phyloP scores from a whole-genome alignment of 1,140 invertebrate species.

The Zaprionus tsacasi region DNA sequence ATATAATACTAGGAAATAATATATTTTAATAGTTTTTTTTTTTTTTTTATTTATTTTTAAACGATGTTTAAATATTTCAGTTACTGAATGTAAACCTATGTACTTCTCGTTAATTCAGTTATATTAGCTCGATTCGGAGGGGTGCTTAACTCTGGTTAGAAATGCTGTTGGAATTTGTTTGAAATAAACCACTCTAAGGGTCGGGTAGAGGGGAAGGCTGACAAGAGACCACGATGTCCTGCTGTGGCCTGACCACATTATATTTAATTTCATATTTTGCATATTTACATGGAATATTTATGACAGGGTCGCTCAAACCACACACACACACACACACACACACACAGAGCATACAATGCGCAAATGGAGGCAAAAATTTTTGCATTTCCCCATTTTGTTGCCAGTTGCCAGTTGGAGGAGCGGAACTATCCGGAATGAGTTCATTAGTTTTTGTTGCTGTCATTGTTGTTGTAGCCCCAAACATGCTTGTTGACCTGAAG shows the following conservation, averaged over 20 bases:
- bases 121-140: background rate
- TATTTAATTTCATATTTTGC: slow-evolving; percentile 65
- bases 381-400: slow-evolving; percentile 43
- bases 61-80: background rate
- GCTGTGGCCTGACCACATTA: slow-evolving; percentile 38
- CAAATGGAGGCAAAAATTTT: slow-evolving; percentile 13
- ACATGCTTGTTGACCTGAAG: slow-evolving; percentile 16
- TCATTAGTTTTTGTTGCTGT: slow-evolving; percentile 56
- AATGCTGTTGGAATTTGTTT: slow-evolving; percentile 13
- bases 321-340: slow-evolving; percentile 3
- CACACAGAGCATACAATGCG: slow-evolving; percentile 8
- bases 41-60: background rate
- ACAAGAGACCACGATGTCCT: slow-evolving; percentile 21
- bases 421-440: slow-evolving; percentile 57
- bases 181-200: slow-evolving; percentile 4
- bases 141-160: background rate
- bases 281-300: slow-evolving; percentile 62
- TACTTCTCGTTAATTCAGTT: background rate
- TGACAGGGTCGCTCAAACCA: slow-evolving; percentile 25
- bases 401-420: slow-evolving; percentile 13
- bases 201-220: background rate
- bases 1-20: too few relatives aligned
- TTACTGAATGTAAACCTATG: background rate
- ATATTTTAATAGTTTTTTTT: too few relatives aligned
- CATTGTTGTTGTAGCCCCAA: slow-evolving; percentile 25